Evolutionary conservation across 2,888 invertebrate genomes (phyloP).

Genomic region (Rhodophaea formosa): DNA sequence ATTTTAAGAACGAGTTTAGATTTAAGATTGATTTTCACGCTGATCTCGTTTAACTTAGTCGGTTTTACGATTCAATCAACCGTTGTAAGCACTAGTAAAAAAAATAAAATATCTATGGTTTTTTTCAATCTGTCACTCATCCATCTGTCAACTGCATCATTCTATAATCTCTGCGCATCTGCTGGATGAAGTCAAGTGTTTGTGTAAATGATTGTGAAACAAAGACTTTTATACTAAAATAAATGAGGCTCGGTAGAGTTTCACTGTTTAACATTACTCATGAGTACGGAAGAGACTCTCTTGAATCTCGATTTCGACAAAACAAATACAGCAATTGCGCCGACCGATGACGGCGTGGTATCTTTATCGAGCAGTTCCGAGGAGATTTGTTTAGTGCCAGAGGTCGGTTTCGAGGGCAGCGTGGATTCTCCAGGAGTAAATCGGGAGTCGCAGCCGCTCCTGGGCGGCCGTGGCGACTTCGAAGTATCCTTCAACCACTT

Average conservation of each 20-base stretch:
- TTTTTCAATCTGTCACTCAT: slow-evolving; percentile 35
- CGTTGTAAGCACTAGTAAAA: background rate
- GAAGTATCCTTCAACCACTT: slow-evolving; percentile 92
- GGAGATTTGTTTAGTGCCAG: slow-evolving; percentile 89
- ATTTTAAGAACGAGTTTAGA: too few species aligned
- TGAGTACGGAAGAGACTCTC: slow-evolving; percentile 83
- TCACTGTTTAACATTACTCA: slow-evolving; percentile 75
- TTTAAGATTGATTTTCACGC: too few species aligned
- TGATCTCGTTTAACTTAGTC: background rate
- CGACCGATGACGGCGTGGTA: slow-evolving; percentile 81
- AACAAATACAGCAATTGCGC: slow-evolving; percentile 62
- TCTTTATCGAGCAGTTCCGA: slow-evolving; percentile 82
- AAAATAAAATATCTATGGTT: slow-evolving; percentile 21
- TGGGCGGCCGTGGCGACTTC: slow-evolving; percentile 89
- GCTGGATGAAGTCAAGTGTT: slow-evolving; percentile 65
- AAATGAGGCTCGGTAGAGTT: slow-evolving; percentile 77
- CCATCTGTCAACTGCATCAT: slow-evolving; percentile 38
- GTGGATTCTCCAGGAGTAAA: slow-evolving; percentile 92
- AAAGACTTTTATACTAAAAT: slow-evolving; percentile 75
- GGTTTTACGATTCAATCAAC: background rate
- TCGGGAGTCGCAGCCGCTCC: slow-evolving; percentile 96
- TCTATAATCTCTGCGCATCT: slow-evolving; percentile 55
- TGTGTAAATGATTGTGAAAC: slow-evolving; percentile 79
- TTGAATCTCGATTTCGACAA: slow-evolving; percentile 84
- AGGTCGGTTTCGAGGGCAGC: slow-evolving; percentile 90